Evolutionary conservation across 2,888 invertebrate species (phyloP), one percentile per base, ranked within the genome.

Genomic region (Coleophora flavipennella): DNA sequence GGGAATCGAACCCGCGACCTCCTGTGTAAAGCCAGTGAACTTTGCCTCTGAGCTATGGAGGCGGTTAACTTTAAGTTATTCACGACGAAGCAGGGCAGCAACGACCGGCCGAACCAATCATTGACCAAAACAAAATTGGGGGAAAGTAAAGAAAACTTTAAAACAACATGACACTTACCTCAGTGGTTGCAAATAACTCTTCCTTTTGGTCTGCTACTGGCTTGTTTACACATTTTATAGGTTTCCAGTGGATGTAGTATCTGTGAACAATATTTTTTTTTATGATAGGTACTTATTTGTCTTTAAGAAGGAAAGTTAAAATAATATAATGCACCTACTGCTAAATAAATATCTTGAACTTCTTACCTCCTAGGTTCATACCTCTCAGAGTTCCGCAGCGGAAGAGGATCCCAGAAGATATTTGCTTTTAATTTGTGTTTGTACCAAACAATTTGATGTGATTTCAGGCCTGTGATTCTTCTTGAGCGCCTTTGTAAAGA

Each of bases 111-210:
- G n/a, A n/a, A n/a, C n/a, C n/a, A n/a, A n/a, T n/a, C n/a, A n/a
- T n/a, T n/a, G n/a, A n/a, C n/a, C n/a, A n/a, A n/a, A n/a, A n/a
- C n/a, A n/a, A n/a, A n/a, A n/a, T n/a, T n/a, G n/a, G n/a, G n/a
- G n/a, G n/a, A n/a, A n/a, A n/a, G n/a, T n/a, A n/a, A n/a, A n/a
- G n/a, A n/a, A n/a, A n/a, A n/a, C n/a, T n/a, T n/a, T n/a, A n/a
- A n/a, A n/a, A n/a, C n/a, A n/a, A n/a, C n/a, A n/a, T n/a, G n/a
- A n/a, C n/a, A n/a, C n/a, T n/a, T n/a, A 88, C 88, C 71, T 85
- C 83, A 13, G 88, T 87, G n/a, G 76, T 80, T 8, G 85, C 87
- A 1, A 81, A 73, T 39, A 86, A 62, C 43, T 76, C 83, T 52
- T 83, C 79, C 50, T 69, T 71, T 39, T 62, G 57, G 40, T 67